A percentile compares a stretch with the other conserved stretches of the same genome.
phyloP scores from a whole-genome alignment of 2,797 vertebrate genomes.

The Oreochromis mossambicus region DNA sequence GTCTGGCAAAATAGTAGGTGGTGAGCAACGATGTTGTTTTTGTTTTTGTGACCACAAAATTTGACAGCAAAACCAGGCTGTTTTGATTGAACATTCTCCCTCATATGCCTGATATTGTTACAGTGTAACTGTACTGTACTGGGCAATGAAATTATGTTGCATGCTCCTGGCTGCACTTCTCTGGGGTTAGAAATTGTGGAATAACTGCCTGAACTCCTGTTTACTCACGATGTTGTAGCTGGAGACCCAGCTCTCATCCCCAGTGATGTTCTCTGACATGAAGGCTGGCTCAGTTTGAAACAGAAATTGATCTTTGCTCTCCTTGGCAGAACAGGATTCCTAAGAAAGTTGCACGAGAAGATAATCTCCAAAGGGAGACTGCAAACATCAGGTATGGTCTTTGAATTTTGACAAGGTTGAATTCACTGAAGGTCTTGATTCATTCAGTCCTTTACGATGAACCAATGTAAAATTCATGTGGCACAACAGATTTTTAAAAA shows the following conservation, averaged over 20 bases:
- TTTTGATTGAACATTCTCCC: background rate
- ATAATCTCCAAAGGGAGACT: background rate
- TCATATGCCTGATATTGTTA: background rate
- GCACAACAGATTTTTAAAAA: background rate
- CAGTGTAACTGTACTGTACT: background rate
- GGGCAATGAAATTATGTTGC: background rate
- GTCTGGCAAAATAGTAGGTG: background rate
- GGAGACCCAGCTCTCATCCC: background rate
- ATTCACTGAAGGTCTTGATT: accelerated
- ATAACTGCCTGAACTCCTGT: background rate
- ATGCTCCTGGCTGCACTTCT: background rate
- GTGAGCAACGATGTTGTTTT: background rate
- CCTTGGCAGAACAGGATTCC: background rate
- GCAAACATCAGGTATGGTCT: background rate
- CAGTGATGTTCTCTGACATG: background rate
- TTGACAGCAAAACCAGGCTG: background rate
- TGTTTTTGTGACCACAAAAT: accelerated
- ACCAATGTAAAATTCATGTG: background rate
- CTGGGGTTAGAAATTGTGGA: background rate
- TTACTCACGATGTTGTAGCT: background rate
- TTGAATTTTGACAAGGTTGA: background rate
- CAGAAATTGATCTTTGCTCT: background rate
- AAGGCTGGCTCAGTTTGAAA: background rate
- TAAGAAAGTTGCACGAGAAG: background rate
- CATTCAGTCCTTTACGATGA: background rate